Percentiles rank a stretch among this genome's conserved stretches.
Evolutionary conservation across 2,113 vertebrate genomes (phyloP).

Genomic region (Stomatorhinus ivindoensis): DNA sequence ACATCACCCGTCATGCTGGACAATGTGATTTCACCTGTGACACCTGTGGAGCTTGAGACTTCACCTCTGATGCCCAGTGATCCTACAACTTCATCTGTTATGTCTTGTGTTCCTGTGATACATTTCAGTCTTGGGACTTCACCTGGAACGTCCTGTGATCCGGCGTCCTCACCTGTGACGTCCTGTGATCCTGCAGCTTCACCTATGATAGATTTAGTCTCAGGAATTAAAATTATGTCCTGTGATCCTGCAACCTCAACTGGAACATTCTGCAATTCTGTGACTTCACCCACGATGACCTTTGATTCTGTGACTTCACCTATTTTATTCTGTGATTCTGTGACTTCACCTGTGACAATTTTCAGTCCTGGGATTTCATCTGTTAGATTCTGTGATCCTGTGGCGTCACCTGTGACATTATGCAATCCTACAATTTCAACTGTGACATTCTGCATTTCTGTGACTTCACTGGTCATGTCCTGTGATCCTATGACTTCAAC

Average conservation of each 20-base stretch:
- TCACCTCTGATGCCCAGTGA: constrained; percentile 6
- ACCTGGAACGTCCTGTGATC: neutral
- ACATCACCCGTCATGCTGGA: neutral
- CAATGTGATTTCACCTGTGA: constrained; percentile 1
- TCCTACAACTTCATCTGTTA: constrained; percentile 9
- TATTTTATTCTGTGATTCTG: neutral
- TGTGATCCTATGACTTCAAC: neutral
- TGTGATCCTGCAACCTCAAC: neutral
- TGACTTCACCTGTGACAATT: neutral
- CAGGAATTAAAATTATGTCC: neutral
- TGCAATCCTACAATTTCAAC: neutral
- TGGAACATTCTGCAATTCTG: neutral
- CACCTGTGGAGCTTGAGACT: constrained; percentile 6
- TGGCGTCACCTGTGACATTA: neutral
- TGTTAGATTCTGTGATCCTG: neutral
- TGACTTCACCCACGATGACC: neutral
- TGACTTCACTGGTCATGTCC: neutral
- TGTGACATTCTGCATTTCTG: neutral
- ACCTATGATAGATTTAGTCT: neutral
- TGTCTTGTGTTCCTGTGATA: neutral
- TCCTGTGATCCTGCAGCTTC: neutral
- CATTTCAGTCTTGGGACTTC: constrained; percentile 21
- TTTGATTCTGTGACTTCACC: neutral
- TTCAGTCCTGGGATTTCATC: neutral
- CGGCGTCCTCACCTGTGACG: neutral